phyloP scores from a whole-genome alignment of 2,113 vertebrate species.

The Macheiramphus alcinus region DNA sequence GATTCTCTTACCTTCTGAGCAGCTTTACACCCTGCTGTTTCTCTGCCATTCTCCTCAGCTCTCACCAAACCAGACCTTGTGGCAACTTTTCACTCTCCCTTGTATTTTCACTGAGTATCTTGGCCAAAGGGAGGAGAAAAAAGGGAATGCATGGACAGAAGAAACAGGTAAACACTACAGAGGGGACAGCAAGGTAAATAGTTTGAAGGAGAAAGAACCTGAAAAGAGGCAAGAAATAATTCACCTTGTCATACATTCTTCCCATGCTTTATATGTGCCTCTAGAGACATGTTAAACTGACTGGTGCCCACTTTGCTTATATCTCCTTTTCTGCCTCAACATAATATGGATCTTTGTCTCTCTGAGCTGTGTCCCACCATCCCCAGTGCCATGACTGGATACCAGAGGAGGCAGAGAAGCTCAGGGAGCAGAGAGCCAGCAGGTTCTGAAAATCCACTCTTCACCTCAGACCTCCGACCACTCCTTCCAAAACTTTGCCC shows the following conservation, averaged over 20 bases:
- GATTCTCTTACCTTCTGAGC: neutral
- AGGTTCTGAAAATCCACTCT: neutral
- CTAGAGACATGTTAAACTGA: neutral
- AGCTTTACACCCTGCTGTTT: neutral
- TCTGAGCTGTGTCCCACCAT: neutral
- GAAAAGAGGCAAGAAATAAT: neutral
- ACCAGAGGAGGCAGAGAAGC: neutral
- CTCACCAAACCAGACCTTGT: neutral
- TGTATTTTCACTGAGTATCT: neutral
- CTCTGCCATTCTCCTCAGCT: neutral
- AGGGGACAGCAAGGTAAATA: neutral
- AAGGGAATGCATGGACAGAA: neutral
- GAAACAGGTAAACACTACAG: neutral
- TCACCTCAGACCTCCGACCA: neutral
- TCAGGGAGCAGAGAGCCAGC: neutral
- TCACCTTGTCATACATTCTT: neutral
- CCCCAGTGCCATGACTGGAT: neutral
- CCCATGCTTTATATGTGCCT: neutral
- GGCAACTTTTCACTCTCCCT: neutral
- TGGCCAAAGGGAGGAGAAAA: neutral
- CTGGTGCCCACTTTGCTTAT: neutral
- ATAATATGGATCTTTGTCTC: neutral
- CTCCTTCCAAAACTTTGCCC: neutral
- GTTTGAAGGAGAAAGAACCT: neutral
- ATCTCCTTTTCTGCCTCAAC: neutral